Conservation (phyloP, 2,888 invertebrate species). For the Nephrotoma appendiculata region DNA sequence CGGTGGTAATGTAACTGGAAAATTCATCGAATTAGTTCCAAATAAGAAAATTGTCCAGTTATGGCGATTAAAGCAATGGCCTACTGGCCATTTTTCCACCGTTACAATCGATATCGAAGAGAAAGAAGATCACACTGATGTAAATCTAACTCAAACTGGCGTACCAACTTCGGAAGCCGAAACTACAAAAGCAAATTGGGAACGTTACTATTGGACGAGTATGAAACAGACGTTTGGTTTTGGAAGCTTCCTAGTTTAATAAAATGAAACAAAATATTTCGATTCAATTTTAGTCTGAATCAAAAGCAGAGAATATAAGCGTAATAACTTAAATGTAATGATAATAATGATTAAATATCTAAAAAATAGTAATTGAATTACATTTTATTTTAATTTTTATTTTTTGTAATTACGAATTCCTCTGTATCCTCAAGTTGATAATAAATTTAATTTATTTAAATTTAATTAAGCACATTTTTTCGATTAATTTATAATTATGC, state of each 20-base stretch:
- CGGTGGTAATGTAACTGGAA: slow-evolving; percentile 82
- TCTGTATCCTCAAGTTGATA: not conserved
- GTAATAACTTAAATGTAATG: not conserved
- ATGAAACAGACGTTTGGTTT: slow-evolving; percentile 50
- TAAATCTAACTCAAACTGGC: slow-evolving; percentile 66
- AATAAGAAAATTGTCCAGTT: slow-evolving; percentile 70
- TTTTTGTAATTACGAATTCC: not conserved
- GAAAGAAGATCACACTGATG: slow-evolving; percentile 75
- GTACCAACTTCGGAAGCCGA: slow-evolving; percentile 71
- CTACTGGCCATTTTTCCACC: slow-evolving; percentile 75
- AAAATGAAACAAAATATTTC: not conserved
- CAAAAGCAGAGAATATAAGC: not conserved
- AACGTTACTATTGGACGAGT: slow-evolving; percentile 85
- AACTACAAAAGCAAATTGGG: slow-evolving; percentile 78
- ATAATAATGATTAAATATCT: not conserved
- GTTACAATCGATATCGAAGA: slow-evolving; percentile 76
- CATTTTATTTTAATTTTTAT: not conserved
- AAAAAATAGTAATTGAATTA: not conserved
- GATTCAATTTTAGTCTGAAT: not conserved
- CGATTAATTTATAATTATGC: not conserved
- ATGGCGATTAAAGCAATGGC: slow-evolving; percentile 95
- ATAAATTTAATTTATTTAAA: not conserved
- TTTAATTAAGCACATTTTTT: not conserved
- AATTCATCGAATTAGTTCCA: slow-evolving; percentile 71
- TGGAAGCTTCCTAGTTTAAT: slow-evolving; percentile 19